Evolutionary conservation across 2,113 vertebrate species (phyloP), one percentile per base, ranked within the genome.

Genomic region (Antechinus stuartii): DNA sequence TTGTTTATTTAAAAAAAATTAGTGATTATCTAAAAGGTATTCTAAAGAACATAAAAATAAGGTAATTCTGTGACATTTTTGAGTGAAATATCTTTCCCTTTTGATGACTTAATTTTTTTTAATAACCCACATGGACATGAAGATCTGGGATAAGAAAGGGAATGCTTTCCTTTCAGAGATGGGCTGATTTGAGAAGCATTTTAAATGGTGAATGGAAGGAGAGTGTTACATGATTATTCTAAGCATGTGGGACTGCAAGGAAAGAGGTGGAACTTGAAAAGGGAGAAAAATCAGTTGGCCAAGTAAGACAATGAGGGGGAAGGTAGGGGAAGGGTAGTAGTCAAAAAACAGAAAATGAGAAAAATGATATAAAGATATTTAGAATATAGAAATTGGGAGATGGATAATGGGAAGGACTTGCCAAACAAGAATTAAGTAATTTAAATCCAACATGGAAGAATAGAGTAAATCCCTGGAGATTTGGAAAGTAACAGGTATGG

Each of bases 11-110:
- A 11, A 52, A 52, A 96, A 30, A 55, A 27, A 56, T 52, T 92
- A 93, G 0, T 76, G 23, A 93, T 50, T 53, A 55, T 76, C 19
- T 42, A 93, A 55, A 30, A n/a, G 47, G 35, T 91, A 3, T 46
- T 95, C 25, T 61, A 46, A 4, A 50, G 54, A 97, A 91, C 42
- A 52, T 90, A 68, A 68, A 96, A 93, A 46, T 76, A 54, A 27
- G 49, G 0, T 94, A 27, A 54, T 91, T 92, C 92, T 53, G 1
- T 96, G 11, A 92, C 56, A 76, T n/a, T 47, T 91, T 95, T 50
- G 0, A 93, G 16, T 68, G 1, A 92, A 93, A 19, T 30, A 50
- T 53, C 3, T 42, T 94, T 91, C 68, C 91, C 52, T 52, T 49
- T 76, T 12, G 52, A 5, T 76, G 5, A 52, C 30, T 55, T 93